Evolutionary conservation across 1,140 invertebrate species (phyloP), one percentile per base, ranked within the genome.

Genomic region (Schlechtendalia chinensis): DNA sequence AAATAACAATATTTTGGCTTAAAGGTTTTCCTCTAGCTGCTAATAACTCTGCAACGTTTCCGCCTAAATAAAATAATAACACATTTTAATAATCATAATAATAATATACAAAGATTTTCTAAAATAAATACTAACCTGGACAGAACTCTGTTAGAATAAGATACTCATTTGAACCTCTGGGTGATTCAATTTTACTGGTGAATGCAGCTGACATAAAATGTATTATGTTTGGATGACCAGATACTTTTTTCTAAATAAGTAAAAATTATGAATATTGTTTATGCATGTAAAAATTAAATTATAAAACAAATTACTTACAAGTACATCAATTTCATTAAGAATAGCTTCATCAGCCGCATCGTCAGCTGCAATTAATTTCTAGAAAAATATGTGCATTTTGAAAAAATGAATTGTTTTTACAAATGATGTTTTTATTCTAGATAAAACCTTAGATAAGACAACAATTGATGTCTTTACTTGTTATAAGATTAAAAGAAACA

Each of bases 31-130:
- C 83, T 83, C 90, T 86, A 81, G 87, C 87, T 83, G 91, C 90
- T 82, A 97, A 87, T 81, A 94, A 89, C 85, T 96, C 93, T 63
- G 96, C 91, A 81, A 97, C 85, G 45, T 91, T 93, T 24, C 94
- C 94, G 74, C 91, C 91, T 88, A 84, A n/a, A 69, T 8, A 69
- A 65, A 83, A 84, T 83, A 45, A 81, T 82, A 80, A 81, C 22
- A 79, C 61, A 82, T 54, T 69, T 24, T 27, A 19, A 14, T 29
- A 53, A 27, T 17, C 27, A 71, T 8, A 71, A 54, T 50, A 50
- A 12, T 50, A 50, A 50, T 39, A 39, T 53, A 8, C 19, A 54
- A 29, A 72, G 10, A 54, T 29, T 54, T 12, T 53, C 53, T 19
- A 17, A 12, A 54, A 54, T 69, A 63, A 17, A 19, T 83, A 67